These are phyloP conservation scores for Bombyx mandarina DNA, from an alignment of 1,140 invertebrate species.

Conservation along the genomic window DNA sequence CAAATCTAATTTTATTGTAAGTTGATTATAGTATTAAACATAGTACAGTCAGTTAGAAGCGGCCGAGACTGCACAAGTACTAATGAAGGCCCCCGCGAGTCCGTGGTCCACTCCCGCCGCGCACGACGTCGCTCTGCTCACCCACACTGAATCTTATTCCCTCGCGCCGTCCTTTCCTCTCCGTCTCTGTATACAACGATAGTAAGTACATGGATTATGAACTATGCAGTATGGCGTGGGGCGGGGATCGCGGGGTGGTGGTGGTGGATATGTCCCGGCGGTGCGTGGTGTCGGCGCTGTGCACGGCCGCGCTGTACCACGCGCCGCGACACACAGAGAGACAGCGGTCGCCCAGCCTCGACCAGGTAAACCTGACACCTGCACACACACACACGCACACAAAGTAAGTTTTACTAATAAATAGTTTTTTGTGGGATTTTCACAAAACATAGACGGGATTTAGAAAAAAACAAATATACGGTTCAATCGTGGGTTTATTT, in stretches of 20 bases:
- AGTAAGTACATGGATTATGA: not conserved
- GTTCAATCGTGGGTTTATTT: too few species aligned
- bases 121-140: too few species aligned
- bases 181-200: not conserved
- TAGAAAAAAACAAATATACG: too few species aligned
- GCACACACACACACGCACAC: conserved; percentile 3
- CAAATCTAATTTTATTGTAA: too few species aligned
- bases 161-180: not conserved
- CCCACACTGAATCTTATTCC: not conserved
- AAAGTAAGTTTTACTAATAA: not conserved
- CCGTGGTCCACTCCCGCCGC: too few species aligned
- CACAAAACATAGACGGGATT: too few species aligned
- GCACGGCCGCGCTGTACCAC: conserved; percentile 89
- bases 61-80: too few species aligned
- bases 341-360: conserved; percentile 88
- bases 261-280: conserved; percentile 96
- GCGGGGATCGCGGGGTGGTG: conserved; percentile 94
- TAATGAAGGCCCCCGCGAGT: too few species aligned
- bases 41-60: too few species aligned
- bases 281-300: conserved; percentile 87
- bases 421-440: too few species aligned
- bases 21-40: too few species aligned
- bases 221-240: conserved; percentile 89
- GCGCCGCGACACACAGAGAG: conserved; percentile 75
- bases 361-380: conserved; percentile 81